Conservation (phyloP, 2,888 invertebrate species). For the Stenodera caucasica region DNA sequence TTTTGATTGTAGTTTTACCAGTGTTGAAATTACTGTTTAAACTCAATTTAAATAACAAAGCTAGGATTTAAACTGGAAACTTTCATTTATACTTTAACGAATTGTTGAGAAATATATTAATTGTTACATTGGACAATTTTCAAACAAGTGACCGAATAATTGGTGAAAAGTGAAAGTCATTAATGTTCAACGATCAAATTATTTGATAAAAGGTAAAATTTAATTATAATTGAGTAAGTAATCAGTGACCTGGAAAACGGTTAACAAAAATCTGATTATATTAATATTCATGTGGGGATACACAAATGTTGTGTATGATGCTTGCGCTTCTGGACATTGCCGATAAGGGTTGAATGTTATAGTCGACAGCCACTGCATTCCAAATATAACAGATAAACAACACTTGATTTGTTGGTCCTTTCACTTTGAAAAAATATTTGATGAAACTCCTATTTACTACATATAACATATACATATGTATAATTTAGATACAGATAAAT, state of each 20-base stretch:
- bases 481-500: neutral
- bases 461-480: neutral
- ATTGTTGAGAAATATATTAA: constrained; percentile 26
- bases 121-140: constrained; percentile 25
- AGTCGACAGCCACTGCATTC: constrained; percentile 35
- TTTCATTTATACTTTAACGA: constrained; percentile 18
- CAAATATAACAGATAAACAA: constrained; percentile 36
- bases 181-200: constrained; percentile 31
- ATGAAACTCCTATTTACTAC: constrained; percentile 27
- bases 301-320: constrained; percentile 37
- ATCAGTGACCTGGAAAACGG: constrained; percentile 35
- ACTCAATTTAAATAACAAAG: constrained; percentile 24
- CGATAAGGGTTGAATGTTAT: constrained; percentile 35
- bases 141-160: constrained; percentile 29
- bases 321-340: constrained; percentile 36
- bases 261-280: constrained; percentile 38
- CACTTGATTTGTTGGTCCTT: constrained; percentile 35
- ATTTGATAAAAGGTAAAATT: constrained; percentile 31
- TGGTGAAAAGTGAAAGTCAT: constrained; percentile 29
- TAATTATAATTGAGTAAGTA: constrained; percentile 32
- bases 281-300: constrained; percentile 39
- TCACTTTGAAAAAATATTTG: constrained; percentile 35
- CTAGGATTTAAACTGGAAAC: constrained; percentile 17
- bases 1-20: constrained; percentile 16
- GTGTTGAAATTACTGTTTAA: constrained; percentile 23